phyloP scores from a whole-genome alignment of 2,888 invertebrate genomes.

The Reticulitermes lucifugus region DNA sequence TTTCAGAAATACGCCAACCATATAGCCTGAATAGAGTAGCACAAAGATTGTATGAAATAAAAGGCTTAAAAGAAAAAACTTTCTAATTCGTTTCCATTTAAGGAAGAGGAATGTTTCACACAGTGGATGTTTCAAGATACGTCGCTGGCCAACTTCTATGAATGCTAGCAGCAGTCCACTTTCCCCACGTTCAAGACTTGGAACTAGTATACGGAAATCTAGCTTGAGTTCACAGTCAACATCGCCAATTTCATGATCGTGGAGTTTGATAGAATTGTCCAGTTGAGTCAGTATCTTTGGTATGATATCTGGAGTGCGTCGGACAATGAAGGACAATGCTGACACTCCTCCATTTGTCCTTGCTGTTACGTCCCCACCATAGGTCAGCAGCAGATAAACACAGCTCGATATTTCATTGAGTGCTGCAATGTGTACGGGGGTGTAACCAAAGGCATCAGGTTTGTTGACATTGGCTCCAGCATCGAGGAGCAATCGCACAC shows the following conservation, averaged over 20 bases:
- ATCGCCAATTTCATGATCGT: slow-evolving; percentile 87
- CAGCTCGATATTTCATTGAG: slow-evolving; percentile 84
- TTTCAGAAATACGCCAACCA: slow-evolving; percentile 69
- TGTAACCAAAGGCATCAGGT: slow-evolving; percentile 85
- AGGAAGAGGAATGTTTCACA: slow-evolving; percentile 86
- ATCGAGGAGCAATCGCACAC: slow-evolving; percentile 70
- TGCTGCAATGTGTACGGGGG: slow-evolving; percentile 85
- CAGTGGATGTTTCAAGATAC: slow-evolving; percentile 84
- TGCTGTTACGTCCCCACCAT: slow-evolving; percentile 85
- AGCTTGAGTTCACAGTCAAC: slow-evolving; percentile 85
- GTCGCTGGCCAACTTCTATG: slow-evolving; percentile 83
- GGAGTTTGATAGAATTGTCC: slow-evolving; percentile 80
- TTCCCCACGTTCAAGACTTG: slow-evolving; percentile 71
- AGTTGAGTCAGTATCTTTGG: slow-evolving; percentile 77
- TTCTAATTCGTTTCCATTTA: slow-evolving; percentile 85
- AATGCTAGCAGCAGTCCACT: slow-evolving; percentile 77
- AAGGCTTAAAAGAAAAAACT: slow-evolving; percentile 83
- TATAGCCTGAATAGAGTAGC: slow-evolving; percentile 78
- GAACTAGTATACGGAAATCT: slow-evolving; percentile 66
- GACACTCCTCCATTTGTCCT: slow-evolving; percentile 85
- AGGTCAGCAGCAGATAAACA: slow-evolving; percentile 77
- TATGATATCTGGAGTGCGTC: slow-evolving; percentile 86
- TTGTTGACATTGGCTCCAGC: slow-evolving; percentile 69
- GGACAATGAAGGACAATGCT: slow-evolving; percentile 83
- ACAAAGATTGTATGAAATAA: slow-evolving; percentile 83